Evolutionary conservation across 1,140 invertebrate species (phyloP), one percentile per base, ranked within the genome.

Genomic region (Magallana gigas): DNA sequence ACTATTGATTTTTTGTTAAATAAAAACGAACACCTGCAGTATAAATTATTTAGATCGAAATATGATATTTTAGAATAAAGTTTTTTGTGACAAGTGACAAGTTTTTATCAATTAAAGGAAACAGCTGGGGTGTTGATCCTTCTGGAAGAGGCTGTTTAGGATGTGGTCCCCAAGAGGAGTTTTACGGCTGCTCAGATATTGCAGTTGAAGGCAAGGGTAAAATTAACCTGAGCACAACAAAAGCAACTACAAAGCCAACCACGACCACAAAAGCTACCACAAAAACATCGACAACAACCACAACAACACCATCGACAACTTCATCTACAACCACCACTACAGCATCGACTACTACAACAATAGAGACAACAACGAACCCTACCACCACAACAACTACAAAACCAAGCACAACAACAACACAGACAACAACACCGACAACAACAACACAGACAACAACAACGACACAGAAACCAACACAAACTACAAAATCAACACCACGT

Each of bases 131-230:
- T 18, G 90, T 76, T 5, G 91, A 92, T 86, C 62, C 89, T 11
- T 91, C 90, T 9, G 92, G 93, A 0, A 85, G 80, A 16, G 88
- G 89, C 2, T 91, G 92, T 82, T 36, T 91, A 11, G 95, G 95
- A 1, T 95, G 95, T 90, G 95, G 95, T 5, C 89, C 92, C 3
- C 91, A 92, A 5, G 97, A 97, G 92, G 96, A 95, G 11, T 97
- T 97, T 92, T 94, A 96, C 87, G 95, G 95, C 80, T 97, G 97
- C 91, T 95, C 96, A 2, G 97, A 97, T 92, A 95, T 97, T 59
- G 89, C 94, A 8, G 96, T 97, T 76, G 93, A 84, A 8, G 62
- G 82, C 58, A 58, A 86, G n/a, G 56, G 18, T 60, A 48, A 14
- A 48, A 56, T 23, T 57, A 11, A 59, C 12, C 12, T 23, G 8